Conservation (phyloP, 2,113 vertebrate genomes). For the Arenaria interpres region DNA sequence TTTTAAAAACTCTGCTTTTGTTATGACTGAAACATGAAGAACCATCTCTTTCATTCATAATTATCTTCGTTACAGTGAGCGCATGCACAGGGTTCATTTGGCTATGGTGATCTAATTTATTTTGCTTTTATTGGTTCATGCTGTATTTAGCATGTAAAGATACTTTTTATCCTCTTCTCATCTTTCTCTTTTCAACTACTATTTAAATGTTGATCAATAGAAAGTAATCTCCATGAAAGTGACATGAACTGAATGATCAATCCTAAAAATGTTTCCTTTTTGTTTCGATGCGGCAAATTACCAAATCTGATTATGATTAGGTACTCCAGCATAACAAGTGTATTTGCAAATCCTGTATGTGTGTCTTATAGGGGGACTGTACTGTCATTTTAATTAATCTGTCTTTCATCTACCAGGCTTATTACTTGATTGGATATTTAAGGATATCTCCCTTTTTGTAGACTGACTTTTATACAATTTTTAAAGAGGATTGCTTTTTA, state of each 20-base stretch:
- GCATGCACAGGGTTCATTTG: conserved; percentile 8
- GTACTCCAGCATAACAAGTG: conserved; percentile 35
- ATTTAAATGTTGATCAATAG: conserved; percentile 66
- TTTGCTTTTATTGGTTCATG: conserved; percentile 54
- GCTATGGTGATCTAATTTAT: conserved; percentile 48
- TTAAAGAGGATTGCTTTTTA: not conserved
- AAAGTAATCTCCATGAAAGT: conserved; percentile 67
- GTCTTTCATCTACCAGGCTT: conserved; percentile 33
- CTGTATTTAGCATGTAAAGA: conserved; percentile 58
- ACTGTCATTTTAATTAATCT: conserved; percentile 51
- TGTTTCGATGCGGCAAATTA: conserved; percentile 65
- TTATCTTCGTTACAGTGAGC: not conserved
- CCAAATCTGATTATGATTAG: conserved; percentile 68
- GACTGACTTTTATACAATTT: not conserved
- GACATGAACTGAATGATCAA: conserved; percentile 64
- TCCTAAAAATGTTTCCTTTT: conserved; percentile 69
- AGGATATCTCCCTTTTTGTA: not conserved
- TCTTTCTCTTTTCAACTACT: conserved; percentile 55
- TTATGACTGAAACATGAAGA: not conserved
- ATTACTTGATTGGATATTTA: conserved; percentile 46
- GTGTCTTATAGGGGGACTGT: not conserved
- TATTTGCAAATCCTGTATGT: not conserved
- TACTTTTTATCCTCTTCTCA: conserved; percentile 53
- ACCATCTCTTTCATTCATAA: conserved; percentile 14
- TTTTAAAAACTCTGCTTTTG: conserved; percentile 15